Evolutionary conservation across 2,888 invertebrate genomes (phyloP), one percentile per base, ranked within the genome.

Genomic region (Spisula solida): DNA sequence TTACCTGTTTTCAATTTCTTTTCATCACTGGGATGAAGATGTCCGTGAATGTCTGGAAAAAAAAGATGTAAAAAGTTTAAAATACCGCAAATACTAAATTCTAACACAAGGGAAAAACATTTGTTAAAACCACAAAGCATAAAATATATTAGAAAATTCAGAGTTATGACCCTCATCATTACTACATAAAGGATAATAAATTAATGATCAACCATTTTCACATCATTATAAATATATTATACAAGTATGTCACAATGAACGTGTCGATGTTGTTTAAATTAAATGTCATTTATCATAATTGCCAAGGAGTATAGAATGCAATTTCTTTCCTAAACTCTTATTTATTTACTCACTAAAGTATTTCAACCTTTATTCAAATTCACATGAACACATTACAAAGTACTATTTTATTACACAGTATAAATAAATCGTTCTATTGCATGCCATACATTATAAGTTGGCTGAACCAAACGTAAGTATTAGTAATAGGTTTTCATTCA

Each of bases 1-100:
- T 41, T 88, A 92, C 92, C 95, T 91, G 94, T 95, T 87, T 94
- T 93, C 60, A 94, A 92, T 92, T 96, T 96, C 93, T 96, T 95
- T 82, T 95, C 95, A 89, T 95, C 94, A 56, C 94, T 93, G 8
- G 94, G 91, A 79, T 94, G 92, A 14, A 94, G 89, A 87, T 94
- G 94, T n/a, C 92, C 88, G 82, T 93, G 94, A 56, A 93, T 91
- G 91, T 95, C 95, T 95, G 94, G 5, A 88, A 93, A 88, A n/a
- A 31, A 75, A 75, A 31, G 14, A 4, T 31, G 25, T 18, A 16
- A 75, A 18, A 34, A 8, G 12, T 75, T 34, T 25, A 75, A 31
- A 75, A 75, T 18, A 34, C 75, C 14, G 31, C 34, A 31, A 75
- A 75, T 14, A 75, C 31, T 31, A 31, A 75, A 29, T 34, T 75